These are phyloP conservation scores for Sternotherus odoratus DNA, from an alignment of 2,797 vertebrate genomes.

Conservation along the genomic window DNA sequence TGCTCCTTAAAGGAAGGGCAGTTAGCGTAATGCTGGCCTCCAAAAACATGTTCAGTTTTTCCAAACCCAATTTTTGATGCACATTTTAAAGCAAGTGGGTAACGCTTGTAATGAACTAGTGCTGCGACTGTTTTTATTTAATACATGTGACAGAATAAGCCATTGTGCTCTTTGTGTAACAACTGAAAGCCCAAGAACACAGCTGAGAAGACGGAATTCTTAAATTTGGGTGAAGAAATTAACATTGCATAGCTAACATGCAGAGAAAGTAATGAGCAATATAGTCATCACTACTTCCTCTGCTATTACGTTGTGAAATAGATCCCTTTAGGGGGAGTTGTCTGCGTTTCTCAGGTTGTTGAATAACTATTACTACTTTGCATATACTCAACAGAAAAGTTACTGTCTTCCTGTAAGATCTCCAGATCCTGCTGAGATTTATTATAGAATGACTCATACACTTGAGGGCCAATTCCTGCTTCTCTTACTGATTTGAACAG, in stretches of 20 bases:
- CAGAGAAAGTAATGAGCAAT: neutral
- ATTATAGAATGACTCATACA: neutral
- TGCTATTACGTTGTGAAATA: neutral
- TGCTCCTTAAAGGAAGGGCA: neutral
- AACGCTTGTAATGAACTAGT: neutral
- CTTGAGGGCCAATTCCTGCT: neutral
- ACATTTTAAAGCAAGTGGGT: neutral
- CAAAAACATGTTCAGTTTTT: neutral
- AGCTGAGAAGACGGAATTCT: conserved; percentile 2
- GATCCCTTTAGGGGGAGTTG: conserved; percentile 34
- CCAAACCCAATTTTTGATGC: neutral
- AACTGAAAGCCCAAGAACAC: neutral
- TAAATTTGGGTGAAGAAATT: neutral
- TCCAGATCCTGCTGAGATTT: conserved; percentile 15
- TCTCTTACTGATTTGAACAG: neutral
- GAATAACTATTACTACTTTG: neutral
- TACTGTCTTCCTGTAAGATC: neutral
- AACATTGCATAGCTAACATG: neutral
- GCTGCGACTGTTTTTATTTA: neutral
- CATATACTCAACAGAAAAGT: neutral
- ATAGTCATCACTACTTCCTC: neutral
- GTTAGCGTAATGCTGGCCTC: neutral
- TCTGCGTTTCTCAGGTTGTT: conserved; percentile 31
- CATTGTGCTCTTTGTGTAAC: neutral
- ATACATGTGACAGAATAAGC: neutral